These are phyloP conservation scores for Raphicerus campestris DNA, from an alignment of 2,113 vertebrate species.

Conservation along the genomic window DNA sequence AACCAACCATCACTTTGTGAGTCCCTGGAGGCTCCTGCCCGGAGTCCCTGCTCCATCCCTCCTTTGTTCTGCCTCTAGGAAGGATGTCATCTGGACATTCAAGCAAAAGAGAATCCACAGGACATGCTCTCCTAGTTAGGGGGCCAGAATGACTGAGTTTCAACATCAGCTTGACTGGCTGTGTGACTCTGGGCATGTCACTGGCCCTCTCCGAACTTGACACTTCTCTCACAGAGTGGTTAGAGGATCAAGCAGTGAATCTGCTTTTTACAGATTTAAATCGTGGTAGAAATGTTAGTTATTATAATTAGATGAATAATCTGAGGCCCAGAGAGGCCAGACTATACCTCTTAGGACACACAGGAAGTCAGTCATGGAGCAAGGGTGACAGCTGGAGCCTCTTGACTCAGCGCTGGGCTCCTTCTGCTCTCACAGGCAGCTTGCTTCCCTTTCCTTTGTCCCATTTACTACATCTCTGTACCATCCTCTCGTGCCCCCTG, in stretches of 20 bases:
- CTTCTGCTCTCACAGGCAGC: background rate
- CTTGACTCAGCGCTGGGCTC: background rate
- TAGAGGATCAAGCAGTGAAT: background rate
- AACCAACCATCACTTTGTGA: slow-evolving; percentile 51
- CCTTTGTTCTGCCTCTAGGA: background rate
- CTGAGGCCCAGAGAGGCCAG: background rate
- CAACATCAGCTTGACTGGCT: background rate
- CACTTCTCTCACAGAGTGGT: background rate
- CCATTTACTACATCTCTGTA: background rate
- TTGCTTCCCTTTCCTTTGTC: background rate
- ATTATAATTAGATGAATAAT: background rate
- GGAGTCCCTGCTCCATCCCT: background rate
- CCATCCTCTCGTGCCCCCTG: background rate
- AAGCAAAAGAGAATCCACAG: background rate
- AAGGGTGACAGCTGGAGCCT: background rate
- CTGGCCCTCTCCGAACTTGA: background rate
- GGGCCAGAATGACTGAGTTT: background rate
- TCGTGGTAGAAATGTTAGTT: background rate
- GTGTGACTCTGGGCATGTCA: background rate
- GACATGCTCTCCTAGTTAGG: background rate
- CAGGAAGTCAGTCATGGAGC: background rate
- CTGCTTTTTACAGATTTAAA: background rate
- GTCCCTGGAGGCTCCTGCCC: background rate
- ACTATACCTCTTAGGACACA: background rate
- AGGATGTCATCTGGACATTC: background rate